Conservation (phyloP, 2,797 vertebrate genomes). For the Gobio occitaniae region DNA sequence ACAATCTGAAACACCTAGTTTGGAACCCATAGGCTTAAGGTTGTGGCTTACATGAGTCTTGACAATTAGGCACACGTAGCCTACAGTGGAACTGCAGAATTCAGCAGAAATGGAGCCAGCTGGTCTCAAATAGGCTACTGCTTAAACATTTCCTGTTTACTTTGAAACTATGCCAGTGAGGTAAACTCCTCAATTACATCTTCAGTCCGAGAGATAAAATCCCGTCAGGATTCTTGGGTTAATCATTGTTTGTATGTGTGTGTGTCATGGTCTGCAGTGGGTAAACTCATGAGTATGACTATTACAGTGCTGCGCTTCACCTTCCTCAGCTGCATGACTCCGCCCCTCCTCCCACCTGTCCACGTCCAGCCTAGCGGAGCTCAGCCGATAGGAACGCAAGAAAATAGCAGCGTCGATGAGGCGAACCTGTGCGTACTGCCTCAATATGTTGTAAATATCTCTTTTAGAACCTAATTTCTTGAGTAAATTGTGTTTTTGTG, state of each 20-base stretch:
- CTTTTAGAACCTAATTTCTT: not conserved
- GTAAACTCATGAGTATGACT: constrained; percentile 9
- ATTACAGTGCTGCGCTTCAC: not conserved
- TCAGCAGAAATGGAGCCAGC: not conserved
- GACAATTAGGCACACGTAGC: not conserved
- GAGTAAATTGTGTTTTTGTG: not conserved
- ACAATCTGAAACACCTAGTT: not conserved
- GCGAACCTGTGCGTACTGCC: not conserved
- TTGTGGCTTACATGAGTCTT: not conserved
- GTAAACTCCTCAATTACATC: constrained; percentile 10
- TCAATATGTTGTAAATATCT: not conserved
- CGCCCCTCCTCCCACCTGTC: not conserved
- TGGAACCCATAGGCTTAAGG: not conserved
- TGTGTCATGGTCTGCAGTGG: constrained; percentile 17
- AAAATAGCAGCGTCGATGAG: not conserved
- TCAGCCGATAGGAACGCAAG: constrained; percentile 12
- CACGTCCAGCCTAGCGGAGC: not conserved
- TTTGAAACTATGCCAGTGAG: constrained; percentile 11
- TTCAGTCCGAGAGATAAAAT: constrained; percentile 15
- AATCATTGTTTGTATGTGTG: constrained; percentile 7
- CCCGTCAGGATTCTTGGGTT: not conserved
- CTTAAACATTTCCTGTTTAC: constrained; percentile 41
- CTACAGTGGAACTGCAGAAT: not conserved
- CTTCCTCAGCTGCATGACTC: not conserved
- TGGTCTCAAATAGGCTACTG: not conserved